Evolutionary conservation across 2,113 vertebrate species (phyloP), one percentile per base, ranked within the genome.

Genomic region (Dicaeum eximium): DNA sequence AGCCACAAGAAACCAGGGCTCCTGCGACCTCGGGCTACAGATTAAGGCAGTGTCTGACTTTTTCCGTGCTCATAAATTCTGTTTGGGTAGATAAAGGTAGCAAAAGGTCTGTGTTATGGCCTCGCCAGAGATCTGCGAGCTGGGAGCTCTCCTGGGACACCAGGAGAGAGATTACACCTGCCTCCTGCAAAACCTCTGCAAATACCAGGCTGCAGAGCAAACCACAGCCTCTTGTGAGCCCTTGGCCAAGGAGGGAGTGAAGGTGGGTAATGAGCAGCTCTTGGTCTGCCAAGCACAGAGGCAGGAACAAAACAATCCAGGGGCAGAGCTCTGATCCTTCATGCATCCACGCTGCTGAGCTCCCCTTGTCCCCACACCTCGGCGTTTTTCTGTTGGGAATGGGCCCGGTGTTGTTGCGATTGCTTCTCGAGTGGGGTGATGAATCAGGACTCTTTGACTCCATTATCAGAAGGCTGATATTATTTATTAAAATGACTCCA

Each of bases 131-230:
- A 77, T 90, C 75, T 93, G 54, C 82, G 80, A 7, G 56, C 60
- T 47, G 64, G 56, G 60, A 86, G 83, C 60, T 88, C 91, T 96
- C 91, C 72, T 66, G 82, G 91, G 95, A 93, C 40, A 22, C 16
- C 56, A 58, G 71, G 25, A 66, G 30, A 70, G 79, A 88, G 60
- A 94, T 93, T 92, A 47, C 70, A 91, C 56, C 87, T 87, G 40
- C 78, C 61, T 92, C 44, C 65, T 65, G 51, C 65, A 89, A 95
- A 96, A 85, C 42, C 84, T 89, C 77, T 87, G 87, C 51, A 96
- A 96, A 96, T 87, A 38, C 35, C 92, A 92, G 73, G 73, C 89
- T 92, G 80, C 53, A 60, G 82, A 18, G 67, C 61, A 79, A 88
- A 58, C 54, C 74, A 35, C 42, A 51, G 56, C 69, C 69, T 85